Evolutionary conservation across 2,888 invertebrate genomes (phyloP), one percentile per base, ranked within the genome.

Genomic region (Drosophila aldrichi): DNA sequence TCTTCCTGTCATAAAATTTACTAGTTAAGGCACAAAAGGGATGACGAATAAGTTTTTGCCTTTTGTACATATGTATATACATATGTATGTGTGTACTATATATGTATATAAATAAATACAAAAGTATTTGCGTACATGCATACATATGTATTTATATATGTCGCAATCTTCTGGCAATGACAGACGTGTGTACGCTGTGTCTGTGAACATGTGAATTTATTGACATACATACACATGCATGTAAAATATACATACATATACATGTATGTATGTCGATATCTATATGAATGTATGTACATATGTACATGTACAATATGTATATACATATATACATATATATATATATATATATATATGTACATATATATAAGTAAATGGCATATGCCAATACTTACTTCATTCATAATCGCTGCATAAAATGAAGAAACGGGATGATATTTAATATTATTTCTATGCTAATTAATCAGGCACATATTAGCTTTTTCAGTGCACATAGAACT

Each of bases 191-290:
- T 41, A 59, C 16, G 46, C 49, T 49, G 34, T 14, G 12, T n/a
- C 46, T 46, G 46, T n/a, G 25, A 46, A 10, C 25, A 48, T 48
- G 32, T 34, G 32, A 49, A 49, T 34, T 49, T 49, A 49, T 49
- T 49, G 49, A 49, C 49, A 25, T 40, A 41, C 52, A 58, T 58
- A 46, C 43, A 51, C 51, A 46, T 61, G 66, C 22, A 52, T 38
- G n/a, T 25, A 25, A n/a, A 14, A 14, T 34, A 3, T 18, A 32
- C n/a, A 49, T 18, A 32, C 4, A 49, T 32, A 20, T 18, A 1
- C 14, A 14, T 20, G 12, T 51, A 34, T 14, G 14, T 18, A 52
- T 1, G 0, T 4, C 34, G 8, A 20, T 14, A 16, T 20, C 4
- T 25, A 25, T 25, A 25, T 25, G 25, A 25, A 25, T n/a, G 9